Conservation (phyloP, 2,113 vertebrate genomes). For the Chaetops frenatus region DNA sequence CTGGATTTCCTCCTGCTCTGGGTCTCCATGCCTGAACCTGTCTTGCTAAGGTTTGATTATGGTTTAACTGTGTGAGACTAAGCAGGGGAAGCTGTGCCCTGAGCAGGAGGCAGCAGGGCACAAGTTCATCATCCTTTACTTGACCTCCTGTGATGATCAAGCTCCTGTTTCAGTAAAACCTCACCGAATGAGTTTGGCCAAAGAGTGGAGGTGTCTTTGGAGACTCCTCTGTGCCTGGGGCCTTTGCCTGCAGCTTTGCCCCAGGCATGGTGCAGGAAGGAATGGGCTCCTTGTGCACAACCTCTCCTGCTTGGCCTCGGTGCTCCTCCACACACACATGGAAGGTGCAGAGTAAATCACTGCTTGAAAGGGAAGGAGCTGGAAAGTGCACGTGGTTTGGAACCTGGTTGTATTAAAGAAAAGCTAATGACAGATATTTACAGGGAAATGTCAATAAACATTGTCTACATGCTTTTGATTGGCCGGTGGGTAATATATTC, state of each 20-base stretch:
- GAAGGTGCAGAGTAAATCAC: not conserved
- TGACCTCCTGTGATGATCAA: not conserved
- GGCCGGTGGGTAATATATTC: not conserved
- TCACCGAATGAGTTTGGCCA: not conserved
- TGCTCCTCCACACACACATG: fast-evolving
- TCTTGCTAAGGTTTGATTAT: not conserved
- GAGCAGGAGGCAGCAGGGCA: not conserved
- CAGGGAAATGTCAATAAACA: not conserved
- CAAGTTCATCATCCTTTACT: not conserved
- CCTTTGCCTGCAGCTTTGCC: not conserved
- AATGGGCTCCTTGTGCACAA: not conserved
- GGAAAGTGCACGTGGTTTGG: not conserved
- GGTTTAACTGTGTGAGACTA: not conserved
- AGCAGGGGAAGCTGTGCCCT: not conserved
- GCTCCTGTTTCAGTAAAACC: not conserved
- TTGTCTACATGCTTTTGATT: not conserved
- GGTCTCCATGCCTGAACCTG: not conserved
- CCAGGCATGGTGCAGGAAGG: not conserved
- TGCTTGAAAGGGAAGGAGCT: not conserved
- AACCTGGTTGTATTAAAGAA: not conserved
- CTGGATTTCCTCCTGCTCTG: not conserved
- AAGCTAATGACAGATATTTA: not conserved
- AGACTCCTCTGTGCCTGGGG: not conserved
- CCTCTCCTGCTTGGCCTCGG: not conserved
- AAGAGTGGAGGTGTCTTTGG: fast-evolving